Percentiles rank a stretch among this genome's conserved stretches.
Evolutionary conservation across 2,797 vertebrate genomes (phyloP).

Genomic region (Miichthys miiuy): DNA sequence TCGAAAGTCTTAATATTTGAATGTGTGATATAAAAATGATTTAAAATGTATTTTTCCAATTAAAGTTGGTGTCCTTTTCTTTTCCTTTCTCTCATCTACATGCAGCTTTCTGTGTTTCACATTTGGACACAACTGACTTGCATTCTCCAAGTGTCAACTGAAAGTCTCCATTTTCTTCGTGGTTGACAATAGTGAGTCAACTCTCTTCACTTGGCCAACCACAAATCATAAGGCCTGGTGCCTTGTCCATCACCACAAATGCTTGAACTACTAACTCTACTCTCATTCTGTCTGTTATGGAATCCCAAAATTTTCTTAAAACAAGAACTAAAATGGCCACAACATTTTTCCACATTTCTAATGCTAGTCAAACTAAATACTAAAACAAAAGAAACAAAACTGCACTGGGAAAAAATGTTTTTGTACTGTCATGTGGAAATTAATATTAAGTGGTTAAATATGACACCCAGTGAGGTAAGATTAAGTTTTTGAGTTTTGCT

Average conservation of each 20-base stretch:
- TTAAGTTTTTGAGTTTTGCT: neutral
- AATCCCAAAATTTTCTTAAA: conserved; percentile 13
- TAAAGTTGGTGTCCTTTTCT: neutral
- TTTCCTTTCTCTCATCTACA: neutral
- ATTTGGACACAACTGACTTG: neutral
- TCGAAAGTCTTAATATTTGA: neutral
- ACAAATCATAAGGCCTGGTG: neutral
- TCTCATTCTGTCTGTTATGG: neutral
- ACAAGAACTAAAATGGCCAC: neutral
- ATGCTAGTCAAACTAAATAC: neutral
- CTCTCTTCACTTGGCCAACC: neutral
- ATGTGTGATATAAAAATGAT: neutral
- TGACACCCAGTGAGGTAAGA: neutral
- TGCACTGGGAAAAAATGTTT: neutral
- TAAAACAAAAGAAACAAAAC: neutral
- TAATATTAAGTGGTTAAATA: neutral
- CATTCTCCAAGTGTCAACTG: neutral
- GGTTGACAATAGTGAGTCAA: neutral
- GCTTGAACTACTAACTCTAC: neutral
- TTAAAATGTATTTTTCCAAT: neutral
- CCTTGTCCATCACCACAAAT: conserved; percentile 1
- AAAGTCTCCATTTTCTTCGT: neutral
- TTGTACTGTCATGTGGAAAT: neutral
- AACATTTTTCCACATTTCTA: neutral
- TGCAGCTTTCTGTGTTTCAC: neutral